Base-by-base conservation (phyloP, 2,888 invertebrate species). In the Cheilosia vernalis region DNA sequence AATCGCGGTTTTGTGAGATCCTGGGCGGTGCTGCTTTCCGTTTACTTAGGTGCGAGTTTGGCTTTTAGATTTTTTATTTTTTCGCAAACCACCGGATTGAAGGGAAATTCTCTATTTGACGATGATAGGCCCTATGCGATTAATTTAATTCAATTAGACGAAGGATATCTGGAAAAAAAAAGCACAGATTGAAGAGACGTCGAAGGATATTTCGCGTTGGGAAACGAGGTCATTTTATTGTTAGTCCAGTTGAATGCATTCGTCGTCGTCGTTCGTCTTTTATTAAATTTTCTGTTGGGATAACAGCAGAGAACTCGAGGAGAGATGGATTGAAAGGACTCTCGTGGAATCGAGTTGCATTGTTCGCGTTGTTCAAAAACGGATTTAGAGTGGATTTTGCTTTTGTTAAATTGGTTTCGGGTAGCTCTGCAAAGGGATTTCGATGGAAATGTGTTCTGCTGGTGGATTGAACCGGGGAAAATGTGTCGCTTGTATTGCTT, bases 1-100 rank as follows among this genome's bases (percentile, higher is more conserved):
- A 89, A 90, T 89, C 87, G 89, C 88, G 89, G 88, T 88, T 87
- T 86, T 87, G 42, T 13, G 30, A n/a, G 33, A 87, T 42, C 42
- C 17, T 56, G 67, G 44, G n/a, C 15, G 21, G 19, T 53, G 15
- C 33, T 27, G 10, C 64, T 56, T 6, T 17, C 55, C 47, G 30
- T 72, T 49, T 49, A 49, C 21, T 49, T 21, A 47, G 66, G 61
- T 67, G 67, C 66, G 61, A 63, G 73, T 58, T 53, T 33, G 51
- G 13, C 37, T 17, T 58, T 66, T 44, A 37, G 47, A 6, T 4
- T 33, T 27, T 30, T 30, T 15, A 1, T 33, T 27, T 24, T 33
- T 37, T 49, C 27, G 51, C 40, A 47, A 60, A 63, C 72, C 83
- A 33, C 51, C 73, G 49, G 53, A 66, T 66, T 70, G 69, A 64